Evolutionary conservation across 2,797 vertebrate species (phyloP).

Genomic region (Lepus oiostolus): DNA sequence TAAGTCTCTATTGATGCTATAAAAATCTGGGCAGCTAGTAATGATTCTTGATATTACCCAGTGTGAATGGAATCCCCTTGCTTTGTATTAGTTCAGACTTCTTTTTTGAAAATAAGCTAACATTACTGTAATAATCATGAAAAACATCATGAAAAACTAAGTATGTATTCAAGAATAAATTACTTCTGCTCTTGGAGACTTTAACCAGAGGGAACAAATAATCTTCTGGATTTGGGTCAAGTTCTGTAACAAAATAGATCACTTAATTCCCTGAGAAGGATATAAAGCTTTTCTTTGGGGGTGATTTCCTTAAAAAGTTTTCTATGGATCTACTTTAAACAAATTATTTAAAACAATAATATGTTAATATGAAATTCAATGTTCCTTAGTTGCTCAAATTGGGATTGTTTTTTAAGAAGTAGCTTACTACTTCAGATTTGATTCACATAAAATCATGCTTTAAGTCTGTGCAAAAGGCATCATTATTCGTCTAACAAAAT

Average conservation of each 20-base stretch:
- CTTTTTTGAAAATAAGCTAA: constrained; percentile 35
- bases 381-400: constrained; percentile 57
- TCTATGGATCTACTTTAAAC: constrained; percentile 2
- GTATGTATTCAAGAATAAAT: constrained; percentile 50
- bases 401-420: constrained; percentile 43
- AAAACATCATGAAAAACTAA: constrained; percentile 64
- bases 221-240: constrained; percentile 19
- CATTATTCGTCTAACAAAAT: neutral
- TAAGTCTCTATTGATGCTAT: constrained; percentile 53
- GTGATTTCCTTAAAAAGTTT: constrained; percentile 36
- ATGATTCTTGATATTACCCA: constrained; percentile 63
- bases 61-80: constrained; percentile 13
- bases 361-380: neutral
- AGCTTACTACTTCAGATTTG: constrained; percentile 22
- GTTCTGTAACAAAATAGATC: constrained; percentile 29
- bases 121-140: constrained; percentile 52
- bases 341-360: constrained; percentile 57
- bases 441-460: constrained; percentile 43
- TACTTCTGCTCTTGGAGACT: constrained; percentile 27
- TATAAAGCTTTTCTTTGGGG: constrained; percentile 39
- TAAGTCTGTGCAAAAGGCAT: neutral
- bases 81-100: constrained; percentile 27
- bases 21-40: constrained; percentile 58
- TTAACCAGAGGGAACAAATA: constrained; percentile 49
- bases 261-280: constrained; percentile 49